Conservation (phyloP, 2,113 vertebrate species). For the Australoheros scitulus region DNA sequence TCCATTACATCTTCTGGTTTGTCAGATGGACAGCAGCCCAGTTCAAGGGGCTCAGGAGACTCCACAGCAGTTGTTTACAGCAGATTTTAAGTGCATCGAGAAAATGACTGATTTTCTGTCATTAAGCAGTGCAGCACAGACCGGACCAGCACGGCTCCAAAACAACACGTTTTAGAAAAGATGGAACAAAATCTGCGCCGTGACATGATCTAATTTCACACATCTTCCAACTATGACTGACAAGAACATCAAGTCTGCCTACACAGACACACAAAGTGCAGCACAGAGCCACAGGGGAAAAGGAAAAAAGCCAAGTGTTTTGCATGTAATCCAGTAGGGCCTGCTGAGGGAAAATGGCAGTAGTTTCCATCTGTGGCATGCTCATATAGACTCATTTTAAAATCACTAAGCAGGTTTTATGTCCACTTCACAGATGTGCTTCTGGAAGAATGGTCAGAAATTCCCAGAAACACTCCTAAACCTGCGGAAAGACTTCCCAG, state of each 20-base stretch:
- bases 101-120: not conserved
- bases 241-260: constrained; percentile 5
- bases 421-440: not conserved
- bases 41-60: not conserved
- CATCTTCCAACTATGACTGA: constrained; percentile 4
- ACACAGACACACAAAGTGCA: constrained; percentile 8
- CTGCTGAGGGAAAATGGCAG: constrained; percentile 34
- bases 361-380: constrained; percentile 28
- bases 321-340: constrained; percentile 28
- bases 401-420: not conserved
- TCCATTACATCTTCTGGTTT: not conserved
- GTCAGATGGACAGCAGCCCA: not conserved
- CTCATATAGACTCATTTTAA: not conserved
- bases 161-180: constrained; percentile 5
- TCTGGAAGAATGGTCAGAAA: too few relatives aligned
- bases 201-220: constrained; percentile 36
- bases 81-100: not conserved
- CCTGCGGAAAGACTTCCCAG: too few relatives aligned
- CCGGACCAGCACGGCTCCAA: not conserved
- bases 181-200: not conserved
- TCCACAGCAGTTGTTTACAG: constrained; percentile 8
- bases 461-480: too few relatives aligned
- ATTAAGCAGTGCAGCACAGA: not conserved
- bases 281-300: constrained; percentile 8
- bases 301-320: constrained; percentile 9